Conservation (phyloP, 2,888 invertebrate species). For the Sarcophaga rosellei region DNA sequence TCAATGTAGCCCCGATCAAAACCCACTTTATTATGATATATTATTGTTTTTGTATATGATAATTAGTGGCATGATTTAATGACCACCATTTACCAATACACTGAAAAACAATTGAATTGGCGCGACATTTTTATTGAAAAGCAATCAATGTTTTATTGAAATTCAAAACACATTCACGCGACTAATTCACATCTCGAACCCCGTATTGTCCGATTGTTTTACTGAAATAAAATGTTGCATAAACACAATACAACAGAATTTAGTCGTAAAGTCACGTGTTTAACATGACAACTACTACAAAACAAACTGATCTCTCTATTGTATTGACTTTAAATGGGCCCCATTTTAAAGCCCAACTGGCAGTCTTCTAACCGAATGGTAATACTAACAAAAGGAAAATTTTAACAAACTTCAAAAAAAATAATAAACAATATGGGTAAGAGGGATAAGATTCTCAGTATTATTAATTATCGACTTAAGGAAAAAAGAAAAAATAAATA, state of each 20-base stretch:
- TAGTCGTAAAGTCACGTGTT: constrained; percentile 41
- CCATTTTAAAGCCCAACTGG: constrained; percentile 37
- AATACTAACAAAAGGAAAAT: neutral
- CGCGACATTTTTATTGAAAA: constrained; percentile 1
- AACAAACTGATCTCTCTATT: neutral
- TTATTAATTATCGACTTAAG: constrained; percentile 45
- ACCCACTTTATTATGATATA: no score
- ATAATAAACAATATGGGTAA: neutral
- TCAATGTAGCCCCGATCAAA: no score
- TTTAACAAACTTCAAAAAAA: constrained; percentile 2
- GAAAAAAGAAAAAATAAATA: constrained; percentile 13
- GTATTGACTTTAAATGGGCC: constrained; percentile 10
- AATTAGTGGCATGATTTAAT: no score
- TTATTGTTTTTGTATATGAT: no score
- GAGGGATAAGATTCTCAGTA: constrained; percentile 30
- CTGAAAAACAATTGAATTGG: neutral
- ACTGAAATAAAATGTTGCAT: neutral
- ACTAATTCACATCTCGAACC: neutral
- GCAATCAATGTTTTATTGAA: neutral
- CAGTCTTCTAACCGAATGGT: neutral
- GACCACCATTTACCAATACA: neutral
- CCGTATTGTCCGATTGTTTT: neutral
- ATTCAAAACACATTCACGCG: constrained; percentile 9
- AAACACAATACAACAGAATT: constrained; percentile 18
- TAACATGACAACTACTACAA: constrained; percentile 37